Evolutionary conservation across 30 jellyfish, hydroid and myxozoan genomes (phyloP).

Genomic region (Nemopilema nomurai): DNA sequence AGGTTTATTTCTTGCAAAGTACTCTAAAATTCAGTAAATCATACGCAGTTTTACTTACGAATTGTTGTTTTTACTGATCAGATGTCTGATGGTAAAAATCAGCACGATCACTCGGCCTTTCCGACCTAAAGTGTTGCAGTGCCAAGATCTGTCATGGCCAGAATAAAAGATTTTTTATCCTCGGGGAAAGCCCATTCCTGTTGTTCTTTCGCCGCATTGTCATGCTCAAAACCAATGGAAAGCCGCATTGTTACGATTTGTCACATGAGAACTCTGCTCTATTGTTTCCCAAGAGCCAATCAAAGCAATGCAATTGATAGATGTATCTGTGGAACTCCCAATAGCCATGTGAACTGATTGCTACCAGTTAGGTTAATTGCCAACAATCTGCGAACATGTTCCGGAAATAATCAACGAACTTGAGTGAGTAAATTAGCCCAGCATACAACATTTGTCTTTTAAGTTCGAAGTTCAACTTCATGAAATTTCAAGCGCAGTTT

Average conservation of each 20-base stretch:
- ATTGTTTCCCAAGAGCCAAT: not conserved
- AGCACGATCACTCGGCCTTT: not conserved
- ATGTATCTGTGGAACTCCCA: not conserved
- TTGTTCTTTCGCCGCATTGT: not conserved
- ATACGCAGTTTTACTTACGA: not conserved
- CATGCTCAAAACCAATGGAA: not conserved
- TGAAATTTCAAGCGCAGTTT: not conserved
- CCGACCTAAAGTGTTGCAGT: not conserved
- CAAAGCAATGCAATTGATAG: not conserved
- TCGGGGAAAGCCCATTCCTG: not conserved
- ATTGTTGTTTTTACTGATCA: not conserved
- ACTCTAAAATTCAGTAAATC: too few relatives aligned
- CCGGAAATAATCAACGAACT: not conserved
- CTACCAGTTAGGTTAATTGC: not conserved
- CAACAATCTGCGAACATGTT: not conserved
- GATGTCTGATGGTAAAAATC: not conserved
- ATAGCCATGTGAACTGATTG: not conserved
- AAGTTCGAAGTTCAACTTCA: not conserved
- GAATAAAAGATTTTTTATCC: not conserved
- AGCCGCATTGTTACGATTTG: not conserved
- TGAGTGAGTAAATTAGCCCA: not conserved
- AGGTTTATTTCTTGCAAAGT: too few relatives aligned
- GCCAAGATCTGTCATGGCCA: not conserved
- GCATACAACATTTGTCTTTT: too few relatives aligned
- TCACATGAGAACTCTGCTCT: not conserved